A percentile compares a stretch with the other conserved stretches of the same genome.
These are phyloP conservation scores for Sthenelais limicola DNA, from an alignment of 2,888 invertebrate genomes.

Conservation along the genomic window DNA sequence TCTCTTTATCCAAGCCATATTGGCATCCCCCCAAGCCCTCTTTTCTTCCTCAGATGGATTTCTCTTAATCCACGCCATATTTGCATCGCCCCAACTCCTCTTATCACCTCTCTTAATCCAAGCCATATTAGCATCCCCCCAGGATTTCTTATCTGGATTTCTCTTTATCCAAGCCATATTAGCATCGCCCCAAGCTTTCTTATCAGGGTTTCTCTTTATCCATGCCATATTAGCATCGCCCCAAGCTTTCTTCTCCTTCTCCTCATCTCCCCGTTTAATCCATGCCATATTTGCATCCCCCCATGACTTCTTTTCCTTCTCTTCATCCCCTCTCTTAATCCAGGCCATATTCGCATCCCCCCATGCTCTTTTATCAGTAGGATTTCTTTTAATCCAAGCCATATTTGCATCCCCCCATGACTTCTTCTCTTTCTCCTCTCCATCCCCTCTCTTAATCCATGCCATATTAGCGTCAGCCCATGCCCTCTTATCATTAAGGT, in stretches of 20 bases:
- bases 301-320: slow-evolving; percentile 44
- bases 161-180: slow-evolving; percentile 39
- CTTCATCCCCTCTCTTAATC: slow-evolving; percentile 47
- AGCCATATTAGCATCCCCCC: slow-evolving; percentile 39
- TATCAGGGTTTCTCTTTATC: slow-evolving; percentile 45
- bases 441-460: slow-evolving; percentile 43
- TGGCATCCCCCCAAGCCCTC: slow-evolving; percentile 44
- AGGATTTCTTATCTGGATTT: slow-evolving; percentile 6
- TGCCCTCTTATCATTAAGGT: slow-evolving; percentile 28
- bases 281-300: slow-evolving; percentile 44
- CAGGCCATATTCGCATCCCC: slow-evolving; percentile 49
- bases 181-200: slow-evolving; percentile 38
- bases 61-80: slow-evolving; percentile 50
- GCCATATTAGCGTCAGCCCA: slow-evolving; percentile 41
- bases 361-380: slow-evolving; percentile 45
- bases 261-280: slow-evolving; percentile 17
- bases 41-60: slow-evolving; percentile 39
- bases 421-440: slow-evolving; percentile 43
- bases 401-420: slow-evolving; percentile 44
- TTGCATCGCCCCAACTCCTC: slow-evolving; percentile 46
- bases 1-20: slow-evolving; percentile 46
- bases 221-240: slow-evolving; percentile 46
- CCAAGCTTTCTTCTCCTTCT: slow-evolving; percentile 29
- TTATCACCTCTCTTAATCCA: slow-evolving; percentile 49
- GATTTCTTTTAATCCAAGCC: slow-evolving; percentile 43